Conservation (phyloP, 2,113 vertebrate genomes). For the Chrysochloris asiatica region DNA sequence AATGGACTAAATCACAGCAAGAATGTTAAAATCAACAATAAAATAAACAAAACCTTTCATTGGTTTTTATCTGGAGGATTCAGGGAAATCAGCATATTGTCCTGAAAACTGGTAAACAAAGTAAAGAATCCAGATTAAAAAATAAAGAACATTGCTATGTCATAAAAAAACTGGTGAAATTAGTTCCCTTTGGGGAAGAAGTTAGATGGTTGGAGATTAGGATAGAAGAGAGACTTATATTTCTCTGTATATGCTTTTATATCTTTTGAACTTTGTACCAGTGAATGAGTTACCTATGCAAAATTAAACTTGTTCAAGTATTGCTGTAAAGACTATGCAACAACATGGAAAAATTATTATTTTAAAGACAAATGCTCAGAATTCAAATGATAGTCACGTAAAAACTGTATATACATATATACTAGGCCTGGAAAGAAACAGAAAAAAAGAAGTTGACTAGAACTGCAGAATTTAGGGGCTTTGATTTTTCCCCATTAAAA, state of each 20-base stretch:
- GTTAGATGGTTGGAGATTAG: too few relatives aligned
- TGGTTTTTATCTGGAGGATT: not conserved
- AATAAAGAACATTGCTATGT: not conserved
- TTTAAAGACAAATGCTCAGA: not conserved
- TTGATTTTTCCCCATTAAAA: not conserved
- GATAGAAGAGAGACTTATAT: too few relatives aligned
- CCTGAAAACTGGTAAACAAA: not conserved
- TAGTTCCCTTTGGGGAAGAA: not conserved
- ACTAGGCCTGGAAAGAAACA: slow-evolving; percentile 13
- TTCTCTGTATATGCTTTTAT: not conserved
- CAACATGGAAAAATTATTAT: not conserved
- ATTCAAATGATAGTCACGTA: not conserved
- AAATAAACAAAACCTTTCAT: not conserved
- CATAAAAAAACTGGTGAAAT: not conserved
- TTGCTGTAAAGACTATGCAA: slow-evolving; percentile 11
- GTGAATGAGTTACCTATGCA: slow-evolving; percentile 12
- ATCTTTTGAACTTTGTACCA: not conserved
- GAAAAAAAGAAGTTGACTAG: slow-evolving; percentile 5
- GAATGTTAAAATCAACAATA: slow-evolving; percentile 15
- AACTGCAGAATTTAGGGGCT: slow-evolving; percentile 32
- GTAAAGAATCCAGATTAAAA: too few relatives aligned
- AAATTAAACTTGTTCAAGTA: slow-evolving; percentile 35
- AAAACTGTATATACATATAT: not conserved
- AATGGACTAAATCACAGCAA: not conserved
- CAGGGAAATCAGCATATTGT: not conserved